Evolutionary conservation across 2,113 vertebrate species (phyloP).

Genomic region (human): GRCh38 chr17:2974501-2975000

Average conservation of each 20-base stretch:
- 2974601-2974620: slow-evolving; percentile 30
- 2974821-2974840: background rate
- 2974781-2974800: background rate
- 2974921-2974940: background rate
- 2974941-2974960: background rate
- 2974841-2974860: background rate
- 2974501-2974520: background rate
- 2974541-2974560: background rate
- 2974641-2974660: background rate
- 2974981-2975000: no score
- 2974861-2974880: background rate
- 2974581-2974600: background rate
- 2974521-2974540: background rate
- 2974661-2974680: background rate
- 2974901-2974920: background rate
- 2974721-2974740: background rate
- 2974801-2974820: background rate
- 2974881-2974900: background rate
- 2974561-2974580: slow-evolving; percentile 23
- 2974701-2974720: background rate
- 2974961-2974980: no score
- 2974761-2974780: background rate
- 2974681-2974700: background rate
- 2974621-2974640: background rate
- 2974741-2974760: slow-evolving; percentile 7